Evolutionary conservation across 2,113 vertebrate genomes (phyloP).

Genomic region (Sigmodon hispidus): DNA sequence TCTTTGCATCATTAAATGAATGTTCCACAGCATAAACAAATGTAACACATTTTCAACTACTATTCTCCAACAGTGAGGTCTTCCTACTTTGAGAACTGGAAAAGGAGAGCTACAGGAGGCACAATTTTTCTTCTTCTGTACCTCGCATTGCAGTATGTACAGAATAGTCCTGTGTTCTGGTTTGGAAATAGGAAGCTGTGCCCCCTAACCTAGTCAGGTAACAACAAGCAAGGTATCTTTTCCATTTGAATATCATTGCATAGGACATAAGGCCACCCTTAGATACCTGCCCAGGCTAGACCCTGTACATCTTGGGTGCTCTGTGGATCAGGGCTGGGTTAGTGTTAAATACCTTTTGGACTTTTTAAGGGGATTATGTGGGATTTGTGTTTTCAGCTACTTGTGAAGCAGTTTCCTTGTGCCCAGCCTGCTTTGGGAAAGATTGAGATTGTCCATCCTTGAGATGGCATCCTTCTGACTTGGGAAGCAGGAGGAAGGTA

Average conservation of each 20-base stretch:
- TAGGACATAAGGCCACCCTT: background rate
- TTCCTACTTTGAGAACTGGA: background rate
- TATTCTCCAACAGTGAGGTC: background rate
- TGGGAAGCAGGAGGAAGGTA: background rate
- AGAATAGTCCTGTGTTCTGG: background rate
- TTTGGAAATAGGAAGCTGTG: background rate
- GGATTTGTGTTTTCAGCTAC: background rate
- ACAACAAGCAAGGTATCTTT: background rate
- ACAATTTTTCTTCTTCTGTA: background rate
- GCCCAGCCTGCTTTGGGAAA: background rate
- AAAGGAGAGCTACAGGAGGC: background rate
- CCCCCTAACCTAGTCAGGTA: too few species aligned
- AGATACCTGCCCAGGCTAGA: background rate
- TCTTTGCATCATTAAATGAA: background rate
- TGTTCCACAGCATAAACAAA: background rate
- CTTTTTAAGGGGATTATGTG: background rate
- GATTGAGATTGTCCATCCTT: background rate
- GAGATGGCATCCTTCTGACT: background rate
- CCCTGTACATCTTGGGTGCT: background rate
- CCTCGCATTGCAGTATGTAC: background rate
- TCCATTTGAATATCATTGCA: background rate
- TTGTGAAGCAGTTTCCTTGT: background rate
- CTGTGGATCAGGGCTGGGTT: background rate
- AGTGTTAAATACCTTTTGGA: accelerated
- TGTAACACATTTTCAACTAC: background rate